phyloP scores from a whole-genome alignment of 2,113 vertebrate species.

The Limanda limanda region DNA sequence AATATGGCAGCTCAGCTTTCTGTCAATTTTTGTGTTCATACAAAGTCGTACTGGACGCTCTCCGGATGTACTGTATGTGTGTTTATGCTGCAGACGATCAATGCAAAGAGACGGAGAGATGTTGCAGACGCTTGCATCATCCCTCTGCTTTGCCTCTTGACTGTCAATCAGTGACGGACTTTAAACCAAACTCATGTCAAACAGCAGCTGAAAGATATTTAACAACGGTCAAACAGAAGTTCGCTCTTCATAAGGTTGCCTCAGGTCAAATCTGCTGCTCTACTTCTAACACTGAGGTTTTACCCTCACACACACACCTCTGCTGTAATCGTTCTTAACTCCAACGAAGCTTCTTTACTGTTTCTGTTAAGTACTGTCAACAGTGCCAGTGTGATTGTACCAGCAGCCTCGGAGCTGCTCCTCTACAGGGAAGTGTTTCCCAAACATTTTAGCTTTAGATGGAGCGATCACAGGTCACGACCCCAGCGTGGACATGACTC shows the following conservation, averaged over 20 bases:
- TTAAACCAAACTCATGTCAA: constrained; percentile 9
- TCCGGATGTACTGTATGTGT: not conserved
- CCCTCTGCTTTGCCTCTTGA: not conserved
- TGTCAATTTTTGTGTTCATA: not conserved
- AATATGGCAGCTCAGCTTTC: too few relatives aligned
- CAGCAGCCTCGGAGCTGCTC: too few relatives aligned
- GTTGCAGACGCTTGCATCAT: constrained; percentile 68
- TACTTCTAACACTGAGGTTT: not conserved
- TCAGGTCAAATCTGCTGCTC: not conserved
- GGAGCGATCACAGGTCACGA: too few relatives aligned
- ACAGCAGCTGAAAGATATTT: not conserved
- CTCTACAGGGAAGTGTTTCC: too few relatives aligned
- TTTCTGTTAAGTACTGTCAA: not conserved
- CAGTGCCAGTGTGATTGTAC: too few relatives aligned
- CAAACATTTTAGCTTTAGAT: too few relatives aligned
- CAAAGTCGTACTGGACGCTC: not conserved
- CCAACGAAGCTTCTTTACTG: not conserved
- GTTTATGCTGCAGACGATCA: not conserved
- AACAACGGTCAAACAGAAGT: not conserved
- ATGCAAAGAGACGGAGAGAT: not conserved
- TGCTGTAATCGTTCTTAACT: not conserved
- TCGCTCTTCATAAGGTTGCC: not conserved
- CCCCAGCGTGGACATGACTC: too few relatives aligned
- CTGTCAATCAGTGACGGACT: not conserved
- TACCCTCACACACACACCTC: not conserved